Percentiles rank a stretch among this genome's conserved stretches.
phyloP scores from a whole-genome alignment of 2,888 invertebrate genomes.

The Cheilosia pagana region DNA sequence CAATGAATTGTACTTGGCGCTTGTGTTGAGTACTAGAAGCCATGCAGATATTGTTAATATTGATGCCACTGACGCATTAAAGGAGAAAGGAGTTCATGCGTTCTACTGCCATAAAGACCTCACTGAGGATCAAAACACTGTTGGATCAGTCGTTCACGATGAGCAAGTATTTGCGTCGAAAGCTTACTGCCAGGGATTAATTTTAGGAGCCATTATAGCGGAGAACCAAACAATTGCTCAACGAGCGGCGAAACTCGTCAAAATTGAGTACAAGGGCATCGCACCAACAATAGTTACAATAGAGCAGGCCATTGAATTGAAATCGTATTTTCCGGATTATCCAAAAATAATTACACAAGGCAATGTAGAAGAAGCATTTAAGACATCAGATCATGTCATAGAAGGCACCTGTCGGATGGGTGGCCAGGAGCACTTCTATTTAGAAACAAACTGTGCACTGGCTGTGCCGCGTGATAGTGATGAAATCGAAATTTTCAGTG shows the following conservation, averaged over 20 bases:
- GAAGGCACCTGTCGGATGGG: constrained; percentile 92
- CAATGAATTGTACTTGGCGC: constrained; percentile 91
- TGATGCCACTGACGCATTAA: constrained; percentile 89
- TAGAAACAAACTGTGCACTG: constrained; percentile 92
- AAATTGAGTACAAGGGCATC: constrained; percentile 92
- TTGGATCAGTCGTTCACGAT: constrained; percentile 90
- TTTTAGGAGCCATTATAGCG: constrained; percentile 92
- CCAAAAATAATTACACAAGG: constrained; percentile 87
- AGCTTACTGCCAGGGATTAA: constrained; percentile 92
- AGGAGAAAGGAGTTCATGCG: constrained; percentile 91
- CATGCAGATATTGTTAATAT: constrained; percentile 92
- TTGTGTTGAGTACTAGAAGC: constrained; percentile 91
- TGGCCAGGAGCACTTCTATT: constrained; percentile 98
- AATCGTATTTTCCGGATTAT: constrained; percentile 88
- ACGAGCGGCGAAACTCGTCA: constrained; percentile 91
- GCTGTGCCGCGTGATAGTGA: constrained; percentile 91
- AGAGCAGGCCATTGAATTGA: constrained; percentile 92
- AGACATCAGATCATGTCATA: constrained; percentile 88
- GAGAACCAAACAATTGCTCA: constrained; percentile 91
- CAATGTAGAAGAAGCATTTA: constrained; percentile 88
- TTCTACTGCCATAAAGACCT: constrained; percentile 92
- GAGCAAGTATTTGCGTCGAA: constrained; percentile 93
- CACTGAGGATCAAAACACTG: constrained; percentile 86
- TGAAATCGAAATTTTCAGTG: constrained; percentile 93
- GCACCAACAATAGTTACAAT: constrained; percentile 92